Evolutionary conservation across 1,140 invertebrate genomes (phyloP), one percentile per base, ranked within the genome.

Genomic region (Magallana angulata): DNA sequence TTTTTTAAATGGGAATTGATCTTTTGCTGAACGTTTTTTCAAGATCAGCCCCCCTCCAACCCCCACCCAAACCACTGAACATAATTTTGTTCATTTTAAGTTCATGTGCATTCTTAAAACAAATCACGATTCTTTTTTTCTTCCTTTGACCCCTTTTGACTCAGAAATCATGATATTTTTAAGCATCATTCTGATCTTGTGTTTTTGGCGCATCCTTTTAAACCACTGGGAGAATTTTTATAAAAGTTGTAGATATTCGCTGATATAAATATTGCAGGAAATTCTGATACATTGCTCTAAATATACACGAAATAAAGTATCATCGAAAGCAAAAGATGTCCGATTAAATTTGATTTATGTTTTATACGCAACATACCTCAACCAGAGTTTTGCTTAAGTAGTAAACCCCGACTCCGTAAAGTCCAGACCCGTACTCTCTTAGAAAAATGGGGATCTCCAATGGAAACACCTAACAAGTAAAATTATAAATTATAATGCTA

Each of bases 391-490:
- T 99, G 85, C 97, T 97, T 16, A 99, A 94, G 95, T 99, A 99
- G 94, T 99, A 99, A 0, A 98, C 96, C 91, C 98, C 98, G 0
- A 97, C 97, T 71, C 98, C 96, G 92, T 99, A 99, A 96, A 99
- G 97, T 48, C 98, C 98, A 92, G 97, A 98, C 83, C 97, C 96
- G 93, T 99, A 97, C 95, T 99, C 98, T 48, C 98, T 95, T 89
- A 99, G 95, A 94, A 99, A 99, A 84, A 99, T 97, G 0, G 98
- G 97, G 14, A 99, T 94, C 94, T 99, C 98, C 0, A 96, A 96
- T 92, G 98, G 98, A 93, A 99, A 99, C 1, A 98, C 97, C 98
- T 99, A 92, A 36, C 18, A 95, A 95, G 57, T 36, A 36, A 59
- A 80, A 62, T 48, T 4, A 48, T 48, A 48, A 5, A 48, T 48